Evolutionary conservation across 2,113 vertebrate genomes (phyloP), one percentile per base, ranked within the genome.

Genomic region (Sturnus vulgaris): DNA sequence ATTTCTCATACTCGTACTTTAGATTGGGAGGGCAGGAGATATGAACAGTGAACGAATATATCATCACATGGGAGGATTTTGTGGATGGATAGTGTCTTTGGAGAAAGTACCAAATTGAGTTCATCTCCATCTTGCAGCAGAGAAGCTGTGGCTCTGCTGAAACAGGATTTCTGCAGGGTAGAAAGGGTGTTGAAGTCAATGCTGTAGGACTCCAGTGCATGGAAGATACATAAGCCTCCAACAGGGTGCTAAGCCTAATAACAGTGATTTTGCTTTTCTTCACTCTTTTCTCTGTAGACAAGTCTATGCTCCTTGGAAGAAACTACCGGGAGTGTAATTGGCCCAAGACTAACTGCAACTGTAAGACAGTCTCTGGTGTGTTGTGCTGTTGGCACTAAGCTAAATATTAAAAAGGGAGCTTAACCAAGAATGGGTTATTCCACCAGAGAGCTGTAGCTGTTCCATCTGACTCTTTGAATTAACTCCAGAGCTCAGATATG

Each of bases 11-110:
- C 55, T 70, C 5, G 0, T 60, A 16, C 11, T 33, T 59, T 9
- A 52, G 61, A 15, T 25, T 81, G 46, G 10, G 25, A 57, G 17
- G 39, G 18, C 24, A 47, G 37, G 31, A 30, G 15, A 24, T 64
- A 9, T 1, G 12, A 72, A 15, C 15, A 47, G 39, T n/a, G 39
- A 37, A 44, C 24, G 39, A 52, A 18, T 37, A 23, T 0, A 2
- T 79, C 14, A 28, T 39, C 12, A 10, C 12, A 22, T 35, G 33
- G 46, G 57, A 60, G 46, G 3, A 4, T 31, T 61, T 71, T 81
- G 57, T 72, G 5, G 20, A 22, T 28, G 12, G 27, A 15, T 64
- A 17, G 1, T 68, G 18, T 64, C 46, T 90, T 82, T 4, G 3
- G 37, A 57, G 40, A 35, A 60, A 11, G 14, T 70, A 33, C 8